Evolutionary conservation across 2,113 vertebrate genomes (phyloP).

Genomic region (Rhynchopsitta pachyrhyncha): DNA sequence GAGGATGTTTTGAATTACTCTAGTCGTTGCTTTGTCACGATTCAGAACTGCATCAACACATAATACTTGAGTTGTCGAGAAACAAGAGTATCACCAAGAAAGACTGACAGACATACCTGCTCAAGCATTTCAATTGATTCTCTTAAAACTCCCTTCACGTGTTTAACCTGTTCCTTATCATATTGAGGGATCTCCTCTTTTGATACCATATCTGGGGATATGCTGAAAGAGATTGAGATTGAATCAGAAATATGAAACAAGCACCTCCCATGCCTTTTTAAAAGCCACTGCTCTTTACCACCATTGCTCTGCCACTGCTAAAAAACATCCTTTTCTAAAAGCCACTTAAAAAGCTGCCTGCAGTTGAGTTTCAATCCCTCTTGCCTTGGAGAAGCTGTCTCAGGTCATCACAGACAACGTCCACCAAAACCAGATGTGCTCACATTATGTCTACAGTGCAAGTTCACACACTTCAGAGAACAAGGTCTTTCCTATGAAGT

Average conservation of each 20-base stretch:
- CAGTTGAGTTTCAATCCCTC: neutral
- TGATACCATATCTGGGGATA: conserved; percentile 62
- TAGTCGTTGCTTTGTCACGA: neutral
- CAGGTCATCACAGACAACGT: neutral
- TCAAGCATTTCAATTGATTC: conserved; percentile 92
- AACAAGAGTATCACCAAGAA: neutral
- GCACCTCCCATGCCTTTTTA: neutral
- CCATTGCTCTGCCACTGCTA: neutral
- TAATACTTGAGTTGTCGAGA: neutral
- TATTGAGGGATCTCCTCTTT: conserved; percentile 59
- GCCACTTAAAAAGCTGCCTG: neutral
- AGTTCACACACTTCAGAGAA: neutral
- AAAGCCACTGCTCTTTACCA: neutral
- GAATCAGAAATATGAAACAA: neutral
- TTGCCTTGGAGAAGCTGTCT: neutral
- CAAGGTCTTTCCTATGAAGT: neutral
- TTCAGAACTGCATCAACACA: neutral
- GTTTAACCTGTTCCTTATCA: conserved; percentile 66
- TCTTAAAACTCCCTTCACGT: conserved; percentile 85
- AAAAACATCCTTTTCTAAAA: neutral
- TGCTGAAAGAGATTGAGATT: conserved; percentile 63
- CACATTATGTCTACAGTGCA: neutral
- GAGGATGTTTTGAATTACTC: neutral
- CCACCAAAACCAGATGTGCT: neutral
- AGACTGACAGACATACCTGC: conserved; percentile 75